These are phyloP conservation scores for Pseudopipra pipra DNA, from an alignment of 2,113 vertebrate species.

Conservation along the genomic window DNA sequence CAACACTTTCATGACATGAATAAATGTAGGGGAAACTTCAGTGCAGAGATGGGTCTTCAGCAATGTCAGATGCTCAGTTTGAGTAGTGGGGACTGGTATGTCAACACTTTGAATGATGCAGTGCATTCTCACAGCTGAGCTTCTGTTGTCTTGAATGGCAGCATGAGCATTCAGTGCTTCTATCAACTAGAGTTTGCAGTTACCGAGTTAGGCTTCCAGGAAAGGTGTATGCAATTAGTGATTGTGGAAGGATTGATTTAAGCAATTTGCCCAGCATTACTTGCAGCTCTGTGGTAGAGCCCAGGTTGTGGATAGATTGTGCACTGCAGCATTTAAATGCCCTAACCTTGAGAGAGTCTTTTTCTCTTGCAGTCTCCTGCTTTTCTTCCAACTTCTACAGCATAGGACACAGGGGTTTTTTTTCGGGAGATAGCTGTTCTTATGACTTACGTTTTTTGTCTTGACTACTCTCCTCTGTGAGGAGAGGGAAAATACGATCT, in stretches of 20 bases:
- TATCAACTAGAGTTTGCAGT: background rate
- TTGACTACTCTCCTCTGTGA: background rate
- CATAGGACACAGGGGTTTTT: background rate
- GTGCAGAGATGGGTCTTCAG: background rate
- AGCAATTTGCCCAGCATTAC: background rate
- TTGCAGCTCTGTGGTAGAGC: background rate
- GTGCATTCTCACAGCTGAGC: background rate
- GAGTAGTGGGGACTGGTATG: fast-evolving
- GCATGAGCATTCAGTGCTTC: background rate
- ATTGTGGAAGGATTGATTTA: background rate
- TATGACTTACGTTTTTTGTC: background rate
- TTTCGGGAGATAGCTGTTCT: background rate
- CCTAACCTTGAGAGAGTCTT: background rate
- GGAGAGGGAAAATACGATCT: background rate
- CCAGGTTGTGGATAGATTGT: background rate
- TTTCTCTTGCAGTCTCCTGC: background rate
- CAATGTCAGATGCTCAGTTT: background rate
- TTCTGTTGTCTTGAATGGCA: background rate
- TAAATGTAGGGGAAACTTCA: background rate
- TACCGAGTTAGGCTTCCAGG: background rate
- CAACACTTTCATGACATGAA: background rate
- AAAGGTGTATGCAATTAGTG: fast-evolving
- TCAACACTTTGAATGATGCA: fast-evolving
- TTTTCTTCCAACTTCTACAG: background rate
- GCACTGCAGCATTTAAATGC: background rate